Evolutionary conservation across 2,113 vertebrate species (phyloP).

Genomic region (Guaruba guarouba): DNA sequence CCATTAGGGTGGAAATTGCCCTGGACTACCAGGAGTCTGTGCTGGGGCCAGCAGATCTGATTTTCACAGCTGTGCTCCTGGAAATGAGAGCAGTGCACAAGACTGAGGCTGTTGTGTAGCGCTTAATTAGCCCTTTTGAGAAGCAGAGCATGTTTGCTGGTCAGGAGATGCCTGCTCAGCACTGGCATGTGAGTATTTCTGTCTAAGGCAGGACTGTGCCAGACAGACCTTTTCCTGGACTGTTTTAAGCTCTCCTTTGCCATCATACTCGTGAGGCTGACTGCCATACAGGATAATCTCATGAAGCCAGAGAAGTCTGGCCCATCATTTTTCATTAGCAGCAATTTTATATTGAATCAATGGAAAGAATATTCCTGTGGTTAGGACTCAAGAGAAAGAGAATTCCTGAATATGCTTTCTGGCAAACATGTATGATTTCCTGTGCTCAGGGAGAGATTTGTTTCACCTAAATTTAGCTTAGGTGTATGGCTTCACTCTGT

Average conservation of each 20-base stretch:
- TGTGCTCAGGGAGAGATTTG: constrained; percentile 11
- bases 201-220: not conserved
- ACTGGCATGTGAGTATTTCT: not conserved
- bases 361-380: constrained; percentile 8
- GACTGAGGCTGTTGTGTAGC: not conserved
- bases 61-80: not conserved
- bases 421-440: not conserved
- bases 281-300: not conserved
- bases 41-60: not conserved
- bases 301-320: not conserved
- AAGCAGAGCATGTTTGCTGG: not conserved
- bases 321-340: not conserved
- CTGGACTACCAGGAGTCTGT: not conserved
- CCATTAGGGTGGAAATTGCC: not conserved
- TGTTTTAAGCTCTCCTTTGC: not conserved
- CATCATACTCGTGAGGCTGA: not conserved
- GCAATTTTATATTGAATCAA: not conserved
- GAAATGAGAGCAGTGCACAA: not conserved
- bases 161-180: not conserved
- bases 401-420: constrained; percentile 11
- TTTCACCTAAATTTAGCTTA: constrained; percentile 44
- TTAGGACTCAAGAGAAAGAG: not conserved
- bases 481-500: not conserved
- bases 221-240: not conserved
- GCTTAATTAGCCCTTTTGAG: not conserved